These are phyloP conservation scores for Acrobasis suavella DNA, from an alignment of 2,888 invertebrate genomes.

Conservation along the genomic window DNA sequence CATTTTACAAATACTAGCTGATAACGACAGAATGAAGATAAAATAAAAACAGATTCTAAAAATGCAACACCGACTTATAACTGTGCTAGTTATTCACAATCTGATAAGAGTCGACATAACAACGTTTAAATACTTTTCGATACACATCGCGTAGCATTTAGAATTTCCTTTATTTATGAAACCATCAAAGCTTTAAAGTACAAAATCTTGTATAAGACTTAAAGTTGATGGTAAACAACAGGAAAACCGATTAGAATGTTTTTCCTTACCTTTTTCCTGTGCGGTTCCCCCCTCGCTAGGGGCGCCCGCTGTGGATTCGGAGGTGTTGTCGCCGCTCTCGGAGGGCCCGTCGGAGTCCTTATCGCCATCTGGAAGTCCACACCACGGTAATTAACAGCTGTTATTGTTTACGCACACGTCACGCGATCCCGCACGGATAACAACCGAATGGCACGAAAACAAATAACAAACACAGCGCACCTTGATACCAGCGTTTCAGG, in stretches of 20 bases:
- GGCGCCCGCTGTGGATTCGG: constrained; percentile 73
- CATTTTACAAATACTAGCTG: background rate
- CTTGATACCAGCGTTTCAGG: constrained; percentile 74
- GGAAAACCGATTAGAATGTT: background rate
- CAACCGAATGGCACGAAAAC: constrained; percentile 25
- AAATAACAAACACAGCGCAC: constrained; percentile 49
- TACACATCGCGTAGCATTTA: background rate
- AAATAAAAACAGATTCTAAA: background rate
- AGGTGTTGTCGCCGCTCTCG: constrained; percentile 79
- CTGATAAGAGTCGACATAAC: constrained; percentile 4
- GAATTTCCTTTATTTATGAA: background rate
- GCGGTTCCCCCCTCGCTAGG: constrained; percentile 63
- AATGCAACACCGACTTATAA: background rate
- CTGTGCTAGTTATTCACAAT: constrained; percentile 5
- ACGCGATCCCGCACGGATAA: constrained; percentile 30
- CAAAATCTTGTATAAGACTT: background rate
- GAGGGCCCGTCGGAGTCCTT: constrained; percentile 80
- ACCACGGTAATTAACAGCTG: constrained; percentile 27
- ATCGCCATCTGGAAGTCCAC: constrained; percentile 66
- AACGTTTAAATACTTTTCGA: background rate
- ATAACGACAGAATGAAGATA: background rate
- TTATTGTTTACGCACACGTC: constrained; percentile 44
- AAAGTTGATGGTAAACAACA: background rate
- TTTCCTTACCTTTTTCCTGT: constrained; percentile 71
- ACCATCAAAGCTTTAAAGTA: too few species aligned